Percentiles rank a stretch among this genome's conserved stretches.
Evolutionary conservation across 2,113 vertebrate species (phyloP).

Genomic region (Reinhardtius hippoglossoides): DNA sequence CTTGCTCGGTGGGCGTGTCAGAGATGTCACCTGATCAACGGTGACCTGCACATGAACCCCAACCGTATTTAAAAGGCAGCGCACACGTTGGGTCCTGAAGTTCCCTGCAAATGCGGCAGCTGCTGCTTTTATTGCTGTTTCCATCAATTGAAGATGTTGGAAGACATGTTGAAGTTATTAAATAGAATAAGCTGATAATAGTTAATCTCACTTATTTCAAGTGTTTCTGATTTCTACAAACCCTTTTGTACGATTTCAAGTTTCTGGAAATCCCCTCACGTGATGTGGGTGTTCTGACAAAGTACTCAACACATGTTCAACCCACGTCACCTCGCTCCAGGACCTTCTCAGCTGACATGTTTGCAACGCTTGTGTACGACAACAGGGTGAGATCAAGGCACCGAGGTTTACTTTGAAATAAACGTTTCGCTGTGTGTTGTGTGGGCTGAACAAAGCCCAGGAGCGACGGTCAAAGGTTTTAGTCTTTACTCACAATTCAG

Average conservation of each 20-base stretch:
- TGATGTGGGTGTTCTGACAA: neutral
- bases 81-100: neutral
- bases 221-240: neutral
- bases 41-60: neutral
- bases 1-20: neutral
- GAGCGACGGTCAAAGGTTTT: neutral
- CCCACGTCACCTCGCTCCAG: neutral
- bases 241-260: no score
- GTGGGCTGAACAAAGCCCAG: neutral
- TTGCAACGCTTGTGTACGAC: neutral
- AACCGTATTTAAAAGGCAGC: no score
- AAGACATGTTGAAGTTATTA: no score
- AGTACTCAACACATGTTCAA: neutral
- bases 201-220: neutral
- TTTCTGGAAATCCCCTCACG: neutral
- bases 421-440: neutral
- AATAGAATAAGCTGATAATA: neutral
- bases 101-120: no score
- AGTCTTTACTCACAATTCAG: neutral
- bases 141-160: no score
- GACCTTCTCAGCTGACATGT: neutral
- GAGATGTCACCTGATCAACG: neutral
- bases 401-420: neutral
- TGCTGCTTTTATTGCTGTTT: no score
- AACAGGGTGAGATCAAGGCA: neutral